These are phyloP conservation scores for Cyprinodon variegatus DNA, from an alignment of 2,113 vertebrate genomes.

Conservation along the genomic window DNA sequence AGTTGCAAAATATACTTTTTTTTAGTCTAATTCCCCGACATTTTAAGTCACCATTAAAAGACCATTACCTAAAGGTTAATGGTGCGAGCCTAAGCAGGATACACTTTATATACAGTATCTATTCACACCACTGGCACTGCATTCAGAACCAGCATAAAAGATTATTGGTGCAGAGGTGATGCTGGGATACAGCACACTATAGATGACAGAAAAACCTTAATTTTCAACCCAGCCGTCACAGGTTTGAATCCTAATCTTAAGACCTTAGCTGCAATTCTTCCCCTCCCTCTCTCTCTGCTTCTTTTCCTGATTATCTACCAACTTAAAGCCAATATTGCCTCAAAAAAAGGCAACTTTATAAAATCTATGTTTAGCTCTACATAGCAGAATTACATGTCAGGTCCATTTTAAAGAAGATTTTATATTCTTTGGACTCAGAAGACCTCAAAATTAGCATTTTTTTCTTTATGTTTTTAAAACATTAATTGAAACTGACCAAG, in stretches of 20 bases:
- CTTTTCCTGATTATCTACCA: too few species aligned
- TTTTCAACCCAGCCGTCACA: too few species aligned
- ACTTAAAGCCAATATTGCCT: too few species aligned
- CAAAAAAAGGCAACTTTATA: background rate
- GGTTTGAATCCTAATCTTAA: too few species aligned
- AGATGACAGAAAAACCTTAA: too few species aligned
- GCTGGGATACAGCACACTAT: too few species aligned
- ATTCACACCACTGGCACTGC: too few species aligned
- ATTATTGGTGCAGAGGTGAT: too few species aligned
- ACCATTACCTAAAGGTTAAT: background rate
- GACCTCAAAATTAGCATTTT: too few species aligned
- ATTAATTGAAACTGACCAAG: background rate
- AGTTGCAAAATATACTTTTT: background rate
- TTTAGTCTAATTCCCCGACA: background rate
- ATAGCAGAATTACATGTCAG: background rate
- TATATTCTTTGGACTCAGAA: too few species aligned
- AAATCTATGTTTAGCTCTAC: background rate
- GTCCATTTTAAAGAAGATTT: background rate
- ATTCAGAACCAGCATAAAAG: background rate
- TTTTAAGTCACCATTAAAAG: background rate
- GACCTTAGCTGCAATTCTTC: too few species aligned
- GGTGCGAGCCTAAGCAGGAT: background rate
- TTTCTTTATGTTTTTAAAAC: background rate
- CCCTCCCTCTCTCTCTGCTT: too few species aligned
- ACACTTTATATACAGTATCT: background rate